phyloP scores from a whole-genome alignment of 2,113 vertebrate species.

The Eulacestoma nigropectus region DNA sequence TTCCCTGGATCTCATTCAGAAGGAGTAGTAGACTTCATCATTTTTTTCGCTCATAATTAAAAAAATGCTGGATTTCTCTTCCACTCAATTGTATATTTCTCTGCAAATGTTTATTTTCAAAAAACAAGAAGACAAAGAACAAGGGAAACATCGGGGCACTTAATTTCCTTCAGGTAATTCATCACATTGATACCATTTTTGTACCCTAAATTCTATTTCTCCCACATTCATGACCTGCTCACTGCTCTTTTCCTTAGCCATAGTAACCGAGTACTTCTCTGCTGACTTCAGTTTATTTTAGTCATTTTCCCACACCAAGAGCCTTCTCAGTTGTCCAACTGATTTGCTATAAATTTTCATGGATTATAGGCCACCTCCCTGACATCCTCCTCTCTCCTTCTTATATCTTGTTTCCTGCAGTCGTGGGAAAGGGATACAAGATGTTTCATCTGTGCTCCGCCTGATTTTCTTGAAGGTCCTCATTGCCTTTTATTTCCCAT shows the following conservation, averaged over 20 bases:
- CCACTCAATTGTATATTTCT: not conserved
- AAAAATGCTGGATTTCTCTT: not conserved
- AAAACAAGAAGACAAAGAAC: not conserved
- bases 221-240: not conserved
- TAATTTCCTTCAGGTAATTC: not conserved
- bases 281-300: not conserved
- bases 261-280: not conserved
- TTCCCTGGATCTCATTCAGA: not conserved
- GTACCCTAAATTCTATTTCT: not conserved
- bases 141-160: not conserved
- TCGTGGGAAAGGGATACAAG: not conserved
- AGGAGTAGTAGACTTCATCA: not conserved
- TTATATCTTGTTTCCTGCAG: not conserved
- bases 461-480: not conserved
- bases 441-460: not conserved
- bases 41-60: not conserved
- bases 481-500: not conserved
- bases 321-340: not conserved
- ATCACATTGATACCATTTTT: not conserved
- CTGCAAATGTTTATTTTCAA: not conserved
- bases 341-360: conserved; percentile 1
- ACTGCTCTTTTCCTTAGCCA: not conserved
- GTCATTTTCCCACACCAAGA: not conserved
- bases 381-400: not conserved
- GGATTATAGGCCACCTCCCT: not conserved